Base-by-base conservation (phyloP, 1,140 invertebrate genomes). In the Aradophagus sp. region DNA sequence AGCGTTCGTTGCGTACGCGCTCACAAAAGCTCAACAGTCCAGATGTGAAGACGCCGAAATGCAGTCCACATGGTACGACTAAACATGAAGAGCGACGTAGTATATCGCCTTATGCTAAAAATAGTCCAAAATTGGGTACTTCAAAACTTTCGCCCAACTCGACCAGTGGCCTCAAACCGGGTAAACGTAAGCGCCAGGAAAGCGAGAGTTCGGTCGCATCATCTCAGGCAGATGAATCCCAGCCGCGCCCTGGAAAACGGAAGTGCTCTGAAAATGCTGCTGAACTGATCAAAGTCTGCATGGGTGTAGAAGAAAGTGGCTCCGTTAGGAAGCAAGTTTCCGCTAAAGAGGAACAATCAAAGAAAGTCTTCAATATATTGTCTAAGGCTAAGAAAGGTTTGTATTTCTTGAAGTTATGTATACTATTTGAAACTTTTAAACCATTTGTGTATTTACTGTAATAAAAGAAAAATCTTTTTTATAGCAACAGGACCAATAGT, bases 11-110 rank as follows among this genome's bases (percentile, higher is more conserved):
- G 10, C 84, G 91, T 10, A 93, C 91, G 12, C 86, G 92, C 29
- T 91, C 91, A 81, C 78, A 93, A 87, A 92, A 92, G 74, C 81
- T 93, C 45, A 91, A 90, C 77, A 92, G 91, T 76, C 91, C 91
- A 0, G 90, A 90, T 34, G 87, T 87, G 20, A 87, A 89, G 66
- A 88, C 88, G 13, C 87, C 87, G 6, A 89, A 90, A 42, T 84
- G 88, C 42, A 90, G 89, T 79, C 90, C 90, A 5, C 87, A 87
- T 17, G 79, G 81, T 14, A 77, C 77, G 29, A 76, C 66, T 16
- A 84, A 82, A 41, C 34, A 65, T 35, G 82, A 83, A 34, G 84
- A 86, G 26, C 76, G 84, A 38, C 81, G 84, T 44, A 85, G 83
- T 50, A 86, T 86, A 69, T 86, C 85, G n/a, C 84, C 84, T 2